phyloP scores from a whole-genome alignment of 2,888 invertebrate species.

The Coenonympha arcania region DNA sequence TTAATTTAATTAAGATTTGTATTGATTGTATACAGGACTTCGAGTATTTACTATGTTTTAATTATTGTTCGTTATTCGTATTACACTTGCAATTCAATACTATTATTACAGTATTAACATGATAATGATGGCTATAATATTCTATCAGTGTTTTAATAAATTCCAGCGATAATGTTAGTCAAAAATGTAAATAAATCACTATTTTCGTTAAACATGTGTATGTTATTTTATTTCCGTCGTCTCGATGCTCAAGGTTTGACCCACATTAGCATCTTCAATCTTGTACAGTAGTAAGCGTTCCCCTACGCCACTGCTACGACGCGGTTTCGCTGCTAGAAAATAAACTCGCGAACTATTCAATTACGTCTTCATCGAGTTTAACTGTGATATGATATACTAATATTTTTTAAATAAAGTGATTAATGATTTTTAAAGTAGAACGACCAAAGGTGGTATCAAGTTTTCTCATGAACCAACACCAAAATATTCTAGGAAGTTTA shows the following conservation, averaged over 20 bases:
- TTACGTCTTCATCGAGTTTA: background rate
- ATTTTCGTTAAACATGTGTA: slow-evolving; percentile 5
- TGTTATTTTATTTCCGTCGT: slow-evolving; percentile 12
- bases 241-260: slow-evolving; percentile 15
- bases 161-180: background rate
- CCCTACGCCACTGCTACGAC: slow-evolving; percentile 17
- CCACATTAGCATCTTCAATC: slow-evolving; percentile 9
- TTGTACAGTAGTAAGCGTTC: slow-evolving; percentile 15
- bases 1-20: no score
- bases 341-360: slow-evolving; percentile 6
- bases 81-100: no score
- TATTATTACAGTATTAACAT: background rate
- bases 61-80: no score
- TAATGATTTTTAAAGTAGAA: no score
- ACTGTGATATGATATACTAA: background rate
- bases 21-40: no score
- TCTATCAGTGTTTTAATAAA: background rate
- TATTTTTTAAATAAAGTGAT: background rate
- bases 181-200: background rate
- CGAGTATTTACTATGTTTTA: no score
- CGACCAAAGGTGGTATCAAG: no score
- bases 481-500: no score
- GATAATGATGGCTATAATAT: no score
- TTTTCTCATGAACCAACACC: no score
- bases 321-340: slow-evolving; percentile 8